Percentiles rank a stretch among this genome's conserved stretches.
Conservation (phyloP, 2,797 vertebrate genomes). For the Pangasius krempfi region DNA sequence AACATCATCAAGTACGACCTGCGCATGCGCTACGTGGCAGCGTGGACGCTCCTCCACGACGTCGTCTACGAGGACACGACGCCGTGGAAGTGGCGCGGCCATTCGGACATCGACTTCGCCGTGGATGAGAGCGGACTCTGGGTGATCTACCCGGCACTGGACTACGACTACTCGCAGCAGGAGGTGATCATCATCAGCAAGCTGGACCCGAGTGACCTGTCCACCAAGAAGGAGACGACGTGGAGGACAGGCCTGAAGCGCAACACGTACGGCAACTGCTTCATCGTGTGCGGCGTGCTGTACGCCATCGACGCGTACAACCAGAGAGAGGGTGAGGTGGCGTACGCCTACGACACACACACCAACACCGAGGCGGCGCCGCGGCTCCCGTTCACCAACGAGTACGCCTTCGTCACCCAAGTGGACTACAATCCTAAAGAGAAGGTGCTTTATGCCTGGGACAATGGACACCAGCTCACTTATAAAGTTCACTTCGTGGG, state of each 20-base stretch:
- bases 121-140: conserved; percentile 96
- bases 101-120: conserved; percentile 95
- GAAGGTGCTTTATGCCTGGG: conserved; percentile 93
- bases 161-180: conserved; percentile 86
- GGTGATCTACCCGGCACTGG: conserved; percentile 92
- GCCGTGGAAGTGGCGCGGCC: conserved; percentile 96
- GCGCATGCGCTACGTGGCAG: conserved; percentile 89
- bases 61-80: conserved; percentile 93
- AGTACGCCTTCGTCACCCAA: conserved; percentile 90
- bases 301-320: conserved; percentile 91
- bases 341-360: conserved; percentile 94
- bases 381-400: conserved; percentile 87
- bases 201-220: conserved; percentile 90
- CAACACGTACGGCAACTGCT: conserved; percentile 93
- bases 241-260: conserved; percentile 90
- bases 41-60: conserved; percentile 90
- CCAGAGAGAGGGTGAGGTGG: conserved; percentile 88
- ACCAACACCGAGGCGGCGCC: conserved; percentile 88
- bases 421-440: conserved; percentile 98
- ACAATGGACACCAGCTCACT: conserved; percentile 95
- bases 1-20: conserved; percentile 98
- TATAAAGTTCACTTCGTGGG: conserved; percentile 87
- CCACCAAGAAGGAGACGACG: conserved; percentile 88
- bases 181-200: conserved; percentile 92
- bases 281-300: conserved; percentile 93